Conservation (phyloP, 2,113 vertebrate genomes). For the Ancistrus triradiatus region DNA sequence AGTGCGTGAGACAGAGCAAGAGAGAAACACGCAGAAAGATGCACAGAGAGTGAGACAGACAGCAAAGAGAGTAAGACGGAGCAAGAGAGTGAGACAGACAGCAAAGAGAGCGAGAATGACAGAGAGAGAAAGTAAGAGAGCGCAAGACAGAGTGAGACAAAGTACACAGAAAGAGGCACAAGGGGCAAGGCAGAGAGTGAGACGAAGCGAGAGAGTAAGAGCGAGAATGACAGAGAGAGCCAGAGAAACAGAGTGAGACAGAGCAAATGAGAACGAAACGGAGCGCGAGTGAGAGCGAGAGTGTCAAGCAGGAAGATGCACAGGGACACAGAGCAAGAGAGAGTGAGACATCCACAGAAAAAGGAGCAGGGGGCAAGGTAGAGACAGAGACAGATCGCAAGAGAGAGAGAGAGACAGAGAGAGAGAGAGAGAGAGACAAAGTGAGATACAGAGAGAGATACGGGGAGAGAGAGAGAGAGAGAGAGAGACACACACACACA, state of each 20-base stretch:
- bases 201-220: slow-evolving; percentile 14
- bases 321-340: not conserved
- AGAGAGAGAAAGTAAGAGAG: slow-evolving; percentile 51
- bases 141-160: slow-evolving; percentile 53
- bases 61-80: slow-evolving; percentile 23
- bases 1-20: not conserved
- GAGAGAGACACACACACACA: no score
- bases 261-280: not conserved
- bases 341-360: slow-evolving; percentile 8
- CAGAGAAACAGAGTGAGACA: not conserved
- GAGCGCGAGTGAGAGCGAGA: not conserved
- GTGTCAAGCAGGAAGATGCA: not conserved
- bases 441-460: no score
- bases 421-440: no score
- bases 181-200: no score
- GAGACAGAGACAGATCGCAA: not conserved
- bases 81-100: slow-evolving; percentile 51
- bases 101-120: slow-evolving; percentile 45
- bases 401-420: no score
- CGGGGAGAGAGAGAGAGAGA: no score
- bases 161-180: not conserved
- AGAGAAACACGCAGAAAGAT: not conserved
- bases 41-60: not conserved
- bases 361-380: slow-evolving; percentile 45
- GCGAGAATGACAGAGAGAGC: slow-evolving; percentile 2